Conservation (phyloP, 2,888 invertebrate species). For the Pediacus dermestoides region DNA sequence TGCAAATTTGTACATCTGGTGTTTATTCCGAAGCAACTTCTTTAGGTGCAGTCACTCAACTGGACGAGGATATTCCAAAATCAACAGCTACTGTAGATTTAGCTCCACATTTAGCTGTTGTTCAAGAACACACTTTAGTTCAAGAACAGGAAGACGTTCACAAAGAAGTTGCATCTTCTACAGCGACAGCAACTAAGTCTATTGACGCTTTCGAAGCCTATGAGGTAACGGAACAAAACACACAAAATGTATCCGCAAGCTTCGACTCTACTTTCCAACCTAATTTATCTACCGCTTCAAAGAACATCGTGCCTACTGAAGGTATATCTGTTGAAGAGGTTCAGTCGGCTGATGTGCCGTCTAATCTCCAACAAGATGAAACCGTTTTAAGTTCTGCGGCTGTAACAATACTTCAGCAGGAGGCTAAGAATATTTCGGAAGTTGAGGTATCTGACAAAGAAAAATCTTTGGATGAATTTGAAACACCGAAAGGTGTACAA, state of each 20-base stretch:
- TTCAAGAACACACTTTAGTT: conserved; percentile 40
- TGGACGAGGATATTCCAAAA: conserved; percentile 16
- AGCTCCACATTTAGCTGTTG: conserved; percentile 47
- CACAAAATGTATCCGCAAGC: conserved; percentile 52
- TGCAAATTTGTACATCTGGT: conserved; percentile 23
- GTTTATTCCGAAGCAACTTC: conserved; percentile 25
- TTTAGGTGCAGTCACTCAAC: conserved; percentile 19
- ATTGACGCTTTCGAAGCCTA: conserved; percentile 53
- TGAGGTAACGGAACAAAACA: conserved; percentile 55
- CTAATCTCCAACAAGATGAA: conserved; percentile 44
- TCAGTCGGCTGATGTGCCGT: conserved; percentile 37
- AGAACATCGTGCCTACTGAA: conserved; percentile 50
- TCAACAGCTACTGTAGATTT: conserved; percentile 40
- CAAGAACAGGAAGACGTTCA: conserved; percentile 50
- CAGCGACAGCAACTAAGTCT: conserved; percentile 38
- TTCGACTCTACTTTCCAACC: conserved; percentile 50
- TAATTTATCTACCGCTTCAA: conserved; percentile 46
- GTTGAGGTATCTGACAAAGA: conserved; percentile 61
- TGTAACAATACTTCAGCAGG: conserved; percentile 57
- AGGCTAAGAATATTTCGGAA: conserved; percentile 64
- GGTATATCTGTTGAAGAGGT: conserved; percentile 53
- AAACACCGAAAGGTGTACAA: conserved; percentile 51
- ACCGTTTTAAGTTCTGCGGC: conserved; percentile 29
- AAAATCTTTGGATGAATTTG: conserved; percentile 48
- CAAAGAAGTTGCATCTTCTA: conserved; percentile 30